Evolutionary conservation across 2,797 vertebrate species (phyloP).

Genomic region (Tympanoctomys barrerae): DNA sequence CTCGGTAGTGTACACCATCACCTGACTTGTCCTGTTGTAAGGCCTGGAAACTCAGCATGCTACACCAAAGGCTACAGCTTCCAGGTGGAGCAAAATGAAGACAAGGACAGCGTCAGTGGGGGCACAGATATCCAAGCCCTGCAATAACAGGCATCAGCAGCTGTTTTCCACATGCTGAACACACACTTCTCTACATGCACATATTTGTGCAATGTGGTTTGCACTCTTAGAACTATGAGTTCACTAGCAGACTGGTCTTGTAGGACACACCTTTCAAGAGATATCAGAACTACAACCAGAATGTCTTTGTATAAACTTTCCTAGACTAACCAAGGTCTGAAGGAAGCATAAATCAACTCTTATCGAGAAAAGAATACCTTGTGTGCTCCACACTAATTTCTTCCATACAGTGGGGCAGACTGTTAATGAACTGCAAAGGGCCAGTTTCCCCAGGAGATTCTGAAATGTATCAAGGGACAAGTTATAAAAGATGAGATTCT

Average conservation of each 20-base stretch:
- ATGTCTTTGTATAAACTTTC: conserved; percentile 17
- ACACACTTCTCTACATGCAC: background rate
- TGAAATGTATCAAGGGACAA: conserved; percentile 2
- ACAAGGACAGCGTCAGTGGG: background rate
- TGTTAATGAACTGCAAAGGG: background rate
- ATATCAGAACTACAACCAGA: background rate
- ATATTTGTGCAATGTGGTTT: background rate
- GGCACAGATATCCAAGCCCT: background rate
- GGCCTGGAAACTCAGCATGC: background rate
- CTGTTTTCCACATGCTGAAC: background rate
- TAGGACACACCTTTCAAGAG: background rate
- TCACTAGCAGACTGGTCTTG: background rate
- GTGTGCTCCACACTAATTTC: background rate
- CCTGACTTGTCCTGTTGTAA: rapidly evolving
- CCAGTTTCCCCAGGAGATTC: background rate
- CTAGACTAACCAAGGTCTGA: background rate
- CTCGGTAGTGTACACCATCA: background rate
- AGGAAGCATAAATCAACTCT: background rate
- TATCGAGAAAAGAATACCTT: background rate
- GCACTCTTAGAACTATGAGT: background rate
- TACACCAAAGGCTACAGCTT: background rate
- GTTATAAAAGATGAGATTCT: conserved; percentile 22
- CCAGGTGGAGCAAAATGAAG: background rate
- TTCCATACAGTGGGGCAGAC: background rate
- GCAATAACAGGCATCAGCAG: background rate